Base-by-base conservation (phyloP, 2,113 vertebrate genomes). In the Grammomys dolichurus region DNA sequence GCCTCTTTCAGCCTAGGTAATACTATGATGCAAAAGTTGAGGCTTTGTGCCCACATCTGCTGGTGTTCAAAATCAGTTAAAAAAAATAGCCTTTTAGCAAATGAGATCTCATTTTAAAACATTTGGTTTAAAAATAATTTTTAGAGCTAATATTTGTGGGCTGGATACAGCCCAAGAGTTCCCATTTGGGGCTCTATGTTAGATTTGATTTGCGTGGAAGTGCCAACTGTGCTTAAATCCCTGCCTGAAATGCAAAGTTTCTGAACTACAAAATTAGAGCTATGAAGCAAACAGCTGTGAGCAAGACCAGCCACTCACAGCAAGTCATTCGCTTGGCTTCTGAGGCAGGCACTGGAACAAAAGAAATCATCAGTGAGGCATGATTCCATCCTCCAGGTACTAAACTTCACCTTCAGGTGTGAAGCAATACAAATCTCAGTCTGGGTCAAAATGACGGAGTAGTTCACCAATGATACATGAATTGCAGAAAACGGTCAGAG, bases 261-360 rank as follows among this genome's bases (percentile, higher is more conserved):
- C 67, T 90, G 33, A 95, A 97, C 87, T 70, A 65, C 80, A 85
- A 87, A 97, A 87, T 95, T 89, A 94, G 89, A 94, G 70, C 36
- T 85, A 24, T 51, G 78, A 92, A 40, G 48, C 48, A 90, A 86
- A 90, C 14, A 56, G 12, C 22, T 40, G 31, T 60, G 81, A 81
- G 11, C 36, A 67, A 54, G 56, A 87, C 33, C 90, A 92, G 58
- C 43, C 28, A 28, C 63, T 80, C n/a, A 51, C 63, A 91, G 9
- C 43, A 80, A 88, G 65, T 80, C 40, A 60, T 89, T 78, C 80
- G 31, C 69, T 82, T 48, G 51, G 65, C 54, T 87, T 90, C 7
- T 82, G 77, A 28, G 58, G n/a, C 77, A 31, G 51, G 3, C 67
- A 20, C 4, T 56, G 46, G 84, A 87, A 56, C n/a, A 46, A 26